Percentiles rank a stretch among this genome's conserved stretches.
Evolutionary conservation across 1,140 invertebrate genomes (phyloP).

Genomic region (Drosophila grimshawi): DNA sequence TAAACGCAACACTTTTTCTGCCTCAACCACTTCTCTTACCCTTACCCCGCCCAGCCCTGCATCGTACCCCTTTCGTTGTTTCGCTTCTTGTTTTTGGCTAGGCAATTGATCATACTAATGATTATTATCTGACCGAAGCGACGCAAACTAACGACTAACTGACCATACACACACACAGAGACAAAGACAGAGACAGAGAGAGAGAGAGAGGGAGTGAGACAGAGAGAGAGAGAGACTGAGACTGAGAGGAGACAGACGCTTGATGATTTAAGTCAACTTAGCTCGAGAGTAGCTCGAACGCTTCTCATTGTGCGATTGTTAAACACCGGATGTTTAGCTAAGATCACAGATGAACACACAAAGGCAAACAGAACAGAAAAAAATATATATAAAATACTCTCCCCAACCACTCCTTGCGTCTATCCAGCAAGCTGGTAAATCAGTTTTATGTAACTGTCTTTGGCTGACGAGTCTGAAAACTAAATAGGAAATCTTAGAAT

Average conservation of each 20-base stretch:
- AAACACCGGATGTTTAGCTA: slow-evolving; percentile 77
- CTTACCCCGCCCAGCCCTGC: background rate
- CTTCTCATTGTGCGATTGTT: slow-evolving; percentile 71
- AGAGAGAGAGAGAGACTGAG: background rate
- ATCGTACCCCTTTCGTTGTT: background rate
- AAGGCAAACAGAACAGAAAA: slow-evolving; percentile 13
- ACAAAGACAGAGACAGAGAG: background rate
- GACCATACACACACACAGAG: slow-evolving; percentile 16
- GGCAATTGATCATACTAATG: slow-evolving; percentile 79
- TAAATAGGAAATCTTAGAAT: too few relatives aligned
- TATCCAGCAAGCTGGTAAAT: background rate
- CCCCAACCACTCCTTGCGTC: background rate
- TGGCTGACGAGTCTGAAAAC: too few relatives aligned
- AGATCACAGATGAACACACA: slow-evolving; percentile 38
- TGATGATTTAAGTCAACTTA: slow-evolving; percentile 80
- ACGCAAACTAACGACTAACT: slow-evolving; percentile 29
- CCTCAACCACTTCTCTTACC: background rate
- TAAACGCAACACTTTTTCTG: slow-evolving; percentile 81
- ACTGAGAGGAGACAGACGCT: background rate
- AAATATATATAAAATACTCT: slow-evolving; percentile 11
- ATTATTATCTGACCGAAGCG: slow-evolving; percentile 69
- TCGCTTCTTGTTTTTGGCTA: slow-evolving; percentile 22
- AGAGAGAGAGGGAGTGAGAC: background rate
- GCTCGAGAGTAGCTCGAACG: slow-evolving; percentile 19
- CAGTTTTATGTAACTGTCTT: too few relatives aligned